Percentiles rank a stretch among this genome's conserved stretches.
These are phyloP conservation scores for Falco concolor DNA, from an alignment of 2,797 vertebrate genomes.

Conservation along the genomic window DNA sequence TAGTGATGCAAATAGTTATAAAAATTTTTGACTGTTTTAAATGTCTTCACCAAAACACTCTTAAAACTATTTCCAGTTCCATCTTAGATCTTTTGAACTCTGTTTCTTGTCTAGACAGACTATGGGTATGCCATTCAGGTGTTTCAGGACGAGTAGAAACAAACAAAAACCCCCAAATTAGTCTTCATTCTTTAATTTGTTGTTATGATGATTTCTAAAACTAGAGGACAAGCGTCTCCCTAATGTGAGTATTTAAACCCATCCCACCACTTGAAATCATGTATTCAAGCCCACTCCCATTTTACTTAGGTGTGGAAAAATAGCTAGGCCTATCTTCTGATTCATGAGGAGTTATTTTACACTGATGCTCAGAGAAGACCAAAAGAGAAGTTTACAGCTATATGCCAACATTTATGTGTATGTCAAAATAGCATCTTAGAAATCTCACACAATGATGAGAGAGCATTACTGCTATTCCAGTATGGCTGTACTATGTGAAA, in stretches of 20 bases:
- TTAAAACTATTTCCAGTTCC: background rate
- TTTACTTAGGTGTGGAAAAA: background rate
- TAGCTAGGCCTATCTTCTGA: background rate
- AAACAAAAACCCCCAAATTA: background rate
- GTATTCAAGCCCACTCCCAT: background rate
- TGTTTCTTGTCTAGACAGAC: background rate
- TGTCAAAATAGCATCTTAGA: background rate
- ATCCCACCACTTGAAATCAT: background rate
- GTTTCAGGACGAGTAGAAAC: background rate
- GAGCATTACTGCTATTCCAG: background rate
- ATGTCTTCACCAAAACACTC: background rate
- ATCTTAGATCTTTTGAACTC: background rate
- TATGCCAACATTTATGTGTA: background rate
- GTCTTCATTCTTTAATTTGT: background rate
- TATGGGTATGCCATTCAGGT: background rate
- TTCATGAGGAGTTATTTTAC: background rate
- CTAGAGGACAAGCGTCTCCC: background rate
- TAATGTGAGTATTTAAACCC: background rate
- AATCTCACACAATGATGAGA: background rate
- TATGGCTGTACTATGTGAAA: background rate
- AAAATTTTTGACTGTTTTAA: background rate
- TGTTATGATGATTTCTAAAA: background rate
- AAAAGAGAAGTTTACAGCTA: background rate
- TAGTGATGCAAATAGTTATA: background rate
- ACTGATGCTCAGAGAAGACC: background rate